Evolutionary conservation across 2,888 invertebrate species (phyloP).

Genomic region (Lithophane ornitopus): DNA sequence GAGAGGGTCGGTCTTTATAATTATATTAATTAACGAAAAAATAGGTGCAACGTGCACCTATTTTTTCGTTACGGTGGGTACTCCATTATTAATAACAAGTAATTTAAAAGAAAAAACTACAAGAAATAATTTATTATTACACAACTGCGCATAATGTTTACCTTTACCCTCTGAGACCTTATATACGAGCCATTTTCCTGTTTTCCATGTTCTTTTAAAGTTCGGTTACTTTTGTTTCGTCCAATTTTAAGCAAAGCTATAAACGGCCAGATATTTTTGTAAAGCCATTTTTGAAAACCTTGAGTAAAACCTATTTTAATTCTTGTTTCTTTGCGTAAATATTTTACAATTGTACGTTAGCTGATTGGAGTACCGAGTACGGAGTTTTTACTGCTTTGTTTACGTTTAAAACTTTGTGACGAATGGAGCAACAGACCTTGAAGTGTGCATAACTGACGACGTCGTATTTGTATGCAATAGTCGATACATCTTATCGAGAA

Average conservation of each 20-base stretch:
- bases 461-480: slow-evolving; percentile 38
- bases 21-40: background rate
- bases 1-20: background rate
- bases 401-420: slow-evolving; percentile 51
- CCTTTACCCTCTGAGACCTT: slow-evolving; percentile 18
- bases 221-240: background rate
- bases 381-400: slow-evolving; percentile 48
- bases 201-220: slow-evolving; percentile 2
- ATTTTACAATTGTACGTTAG: slow-evolving; percentile 31
- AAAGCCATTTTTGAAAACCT: background rate
- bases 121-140: background rate
- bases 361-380: slow-evolving; percentile 15
- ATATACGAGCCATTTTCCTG: slow-evolving; percentile 1
- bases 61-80: background rate
- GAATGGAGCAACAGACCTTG: slow-evolving; percentile 50
- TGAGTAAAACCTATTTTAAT: slow-evolving; percentile 15
- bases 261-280: background rate
- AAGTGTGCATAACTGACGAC: slow-evolving; percentile 45
- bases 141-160: background rate
- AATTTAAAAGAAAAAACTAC: no score
- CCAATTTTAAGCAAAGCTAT: slow-evolving; percentile 2
- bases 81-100: background rate
- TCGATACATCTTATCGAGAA: slow-evolving; percentile 45
- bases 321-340: slow-evolving; percentile 12
- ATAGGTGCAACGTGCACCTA: no score